Evolutionary conservation across 2,797 vertebrate genomes (phyloP).

Genomic region (Coregonus ussuriensis): DNA sequence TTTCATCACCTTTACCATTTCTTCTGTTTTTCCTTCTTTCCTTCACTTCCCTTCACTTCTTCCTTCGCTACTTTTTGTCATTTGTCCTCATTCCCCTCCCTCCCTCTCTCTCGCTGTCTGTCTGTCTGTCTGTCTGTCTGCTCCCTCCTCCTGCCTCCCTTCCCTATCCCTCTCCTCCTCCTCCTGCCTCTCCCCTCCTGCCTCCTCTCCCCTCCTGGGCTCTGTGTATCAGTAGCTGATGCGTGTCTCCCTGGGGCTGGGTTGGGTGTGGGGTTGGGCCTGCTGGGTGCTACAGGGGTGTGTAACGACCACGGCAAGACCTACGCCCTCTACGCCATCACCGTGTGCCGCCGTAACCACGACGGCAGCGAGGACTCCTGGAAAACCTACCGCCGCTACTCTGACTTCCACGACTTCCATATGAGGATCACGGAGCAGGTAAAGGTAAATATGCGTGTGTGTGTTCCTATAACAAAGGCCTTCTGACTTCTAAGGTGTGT

Average conservation of each 20-base stretch:
- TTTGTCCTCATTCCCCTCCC: neutral
- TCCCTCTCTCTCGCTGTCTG: neutral
- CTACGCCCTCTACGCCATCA: slow-evolving; percentile 95
- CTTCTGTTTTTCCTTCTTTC: slow-evolving; percentile 57
- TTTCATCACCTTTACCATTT: slow-evolving; percentile 63
- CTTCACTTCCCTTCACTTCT: slow-evolving; percentile 5
- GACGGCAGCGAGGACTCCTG: slow-evolving; percentile 89
- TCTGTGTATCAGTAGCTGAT: neutral
- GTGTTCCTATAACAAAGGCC: neutral
- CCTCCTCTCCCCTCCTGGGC: neutral
- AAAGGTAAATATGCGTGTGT: slow-evolving; percentile 2
- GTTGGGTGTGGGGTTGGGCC: slow-evolving; percentile 83
- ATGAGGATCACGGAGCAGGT: slow-evolving; percentile 99
- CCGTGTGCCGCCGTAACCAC: slow-evolving; percentile 84
- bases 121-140: neutral
- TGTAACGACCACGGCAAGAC: slow-evolving; percentile 99
- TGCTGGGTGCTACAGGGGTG: slow-evolving; percentile 92
- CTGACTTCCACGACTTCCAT: slow-evolving; percentile 98
- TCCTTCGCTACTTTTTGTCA: neutral
- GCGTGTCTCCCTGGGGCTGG: slow-evolving; percentile 31
- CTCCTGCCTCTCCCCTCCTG: neutral
- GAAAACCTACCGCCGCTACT: slow-evolving; percentile 98
- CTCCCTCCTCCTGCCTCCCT: neutral
- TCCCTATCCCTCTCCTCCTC: neutral
- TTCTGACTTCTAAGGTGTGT: neutral